Conservation (phyloP, 2,113 vertebrate genomes). For the Tamias sibiricus region DNA sequence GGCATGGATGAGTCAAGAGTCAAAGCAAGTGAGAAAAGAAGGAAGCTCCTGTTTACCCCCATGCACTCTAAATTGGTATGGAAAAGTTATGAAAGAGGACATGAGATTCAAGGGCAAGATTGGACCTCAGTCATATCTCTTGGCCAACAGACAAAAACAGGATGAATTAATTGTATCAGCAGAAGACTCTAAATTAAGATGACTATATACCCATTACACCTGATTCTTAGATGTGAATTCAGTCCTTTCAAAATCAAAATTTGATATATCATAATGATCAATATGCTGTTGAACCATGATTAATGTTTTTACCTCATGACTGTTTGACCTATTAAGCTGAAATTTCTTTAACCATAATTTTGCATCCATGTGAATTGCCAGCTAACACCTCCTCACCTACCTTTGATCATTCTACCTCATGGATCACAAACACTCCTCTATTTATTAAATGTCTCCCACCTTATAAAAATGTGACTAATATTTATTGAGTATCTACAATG, state of each 20-base stretch:
- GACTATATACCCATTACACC: neutral
- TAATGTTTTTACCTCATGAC: neutral
- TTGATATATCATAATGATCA: neutral
- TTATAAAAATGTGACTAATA: conserved; percentile 19
- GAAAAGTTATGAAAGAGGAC: neutral
- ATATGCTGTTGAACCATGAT: neutral
- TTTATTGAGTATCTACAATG: neutral
- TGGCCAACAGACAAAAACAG: neutral
- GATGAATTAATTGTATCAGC: neutral
- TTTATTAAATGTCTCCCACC: neutral
- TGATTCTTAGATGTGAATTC: neutral
- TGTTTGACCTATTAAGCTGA: neutral
- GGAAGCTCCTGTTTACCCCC: neutral
- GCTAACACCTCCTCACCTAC: neutral
- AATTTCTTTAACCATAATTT: neutral
- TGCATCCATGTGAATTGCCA: neutral
- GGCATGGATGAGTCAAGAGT: neutral
- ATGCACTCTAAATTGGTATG: neutral
- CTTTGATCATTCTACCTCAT: neutral
- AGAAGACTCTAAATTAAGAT: neutral
- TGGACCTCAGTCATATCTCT: neutral
- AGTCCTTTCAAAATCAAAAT: neutral
- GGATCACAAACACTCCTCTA: neutral
- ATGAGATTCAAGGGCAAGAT: neutral
- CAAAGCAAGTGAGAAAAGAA: neutral